Conservation (phyloP, 2,113 vertebrate genomes). For the Lepus europaeus region DNA sequence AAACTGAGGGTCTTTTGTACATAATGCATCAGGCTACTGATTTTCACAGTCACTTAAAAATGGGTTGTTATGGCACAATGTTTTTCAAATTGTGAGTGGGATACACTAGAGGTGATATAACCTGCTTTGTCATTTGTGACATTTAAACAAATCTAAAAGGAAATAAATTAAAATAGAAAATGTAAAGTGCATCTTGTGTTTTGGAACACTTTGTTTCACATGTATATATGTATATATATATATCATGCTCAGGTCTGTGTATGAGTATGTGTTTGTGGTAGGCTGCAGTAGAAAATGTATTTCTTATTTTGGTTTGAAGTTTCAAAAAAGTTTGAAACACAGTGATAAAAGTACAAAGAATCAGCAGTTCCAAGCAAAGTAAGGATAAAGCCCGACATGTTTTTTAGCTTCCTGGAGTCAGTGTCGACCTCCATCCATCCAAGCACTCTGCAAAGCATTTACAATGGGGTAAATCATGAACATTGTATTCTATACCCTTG, state of each 20-base stretch:
- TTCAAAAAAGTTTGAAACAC: slow-evolving; percentile 2
- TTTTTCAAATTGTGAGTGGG: background rate
- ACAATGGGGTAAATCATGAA: slow-evolving; percentile 17
- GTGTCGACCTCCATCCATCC: background rate
- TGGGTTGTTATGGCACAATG: background rate
- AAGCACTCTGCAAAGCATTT: slow-evolving; percentile 65
- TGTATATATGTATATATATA: too few relatives aligned
- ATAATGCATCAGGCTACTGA: background rate
- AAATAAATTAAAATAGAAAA: background rate
- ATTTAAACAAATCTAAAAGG: slow-evolving; percentile 25
- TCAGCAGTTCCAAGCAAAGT: slow-evolving; percentile 52
- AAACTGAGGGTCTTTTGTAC: background rate
- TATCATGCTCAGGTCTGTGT: background rate
- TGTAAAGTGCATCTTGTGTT: background rate
- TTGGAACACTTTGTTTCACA: background rate
- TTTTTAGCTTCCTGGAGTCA: slow-evolving; percentile 79
- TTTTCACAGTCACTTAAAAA: background rate
- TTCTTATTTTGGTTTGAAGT: background rate
- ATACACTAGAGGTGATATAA: background rate
- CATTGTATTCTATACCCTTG: slow-evolving; percentile 8
- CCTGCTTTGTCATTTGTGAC: background rate
- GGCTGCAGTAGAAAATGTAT: background rate
- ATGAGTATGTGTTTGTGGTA: background rate
- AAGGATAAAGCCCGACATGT: slow-evolving; percentile 25
- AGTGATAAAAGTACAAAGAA: background rate